Evolutionary conservation across 2,888 invertebrate species (phyloP).

Genomic region (Lissonota sp.): DNA sequence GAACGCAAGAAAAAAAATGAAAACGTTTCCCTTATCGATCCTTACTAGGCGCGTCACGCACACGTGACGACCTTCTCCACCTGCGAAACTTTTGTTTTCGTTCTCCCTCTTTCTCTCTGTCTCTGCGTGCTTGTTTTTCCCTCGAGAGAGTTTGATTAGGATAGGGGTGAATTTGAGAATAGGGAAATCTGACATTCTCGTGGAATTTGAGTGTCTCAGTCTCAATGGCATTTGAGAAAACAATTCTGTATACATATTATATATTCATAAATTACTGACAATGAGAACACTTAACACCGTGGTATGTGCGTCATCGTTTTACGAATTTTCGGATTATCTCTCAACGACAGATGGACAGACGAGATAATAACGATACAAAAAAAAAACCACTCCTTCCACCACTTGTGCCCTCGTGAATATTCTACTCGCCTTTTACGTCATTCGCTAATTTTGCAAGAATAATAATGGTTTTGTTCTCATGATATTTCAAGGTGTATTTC

Average conservation of each 20-base stretch:
- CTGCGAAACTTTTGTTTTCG: conserved; percentile 36
- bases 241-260: neutral
- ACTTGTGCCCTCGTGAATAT: conserved; percentile 5
- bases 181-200: neutral
- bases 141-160: too few species aligned
- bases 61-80: conserved; percentile 58
- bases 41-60: conserved; percentile 57
- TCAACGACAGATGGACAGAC: neutral
- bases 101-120: conserved; percentile 6
- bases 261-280: neutral
- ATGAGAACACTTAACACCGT: neutral
- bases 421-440: conserved; percentile 27
- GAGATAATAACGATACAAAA: neutral
- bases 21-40: conserved; percentile 58
- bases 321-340: neutral
- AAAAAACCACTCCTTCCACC: neutral
- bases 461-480: conserved; percentile 14
- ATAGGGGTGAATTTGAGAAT: too few species aligned
- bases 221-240: too few species aligned
- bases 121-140: conserved; percentile 1
- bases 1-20: conserved; percentile 32
- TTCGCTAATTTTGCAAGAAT: conserved; percentile 31
- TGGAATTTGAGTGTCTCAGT: neutral
- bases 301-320: neutral
- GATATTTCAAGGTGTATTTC: neutral